These are phyloP conservation scores for Mylabris sibirica DNA, from an alignment of 2,888 invertebrate species.

Conservation along the genomic window DNA sequence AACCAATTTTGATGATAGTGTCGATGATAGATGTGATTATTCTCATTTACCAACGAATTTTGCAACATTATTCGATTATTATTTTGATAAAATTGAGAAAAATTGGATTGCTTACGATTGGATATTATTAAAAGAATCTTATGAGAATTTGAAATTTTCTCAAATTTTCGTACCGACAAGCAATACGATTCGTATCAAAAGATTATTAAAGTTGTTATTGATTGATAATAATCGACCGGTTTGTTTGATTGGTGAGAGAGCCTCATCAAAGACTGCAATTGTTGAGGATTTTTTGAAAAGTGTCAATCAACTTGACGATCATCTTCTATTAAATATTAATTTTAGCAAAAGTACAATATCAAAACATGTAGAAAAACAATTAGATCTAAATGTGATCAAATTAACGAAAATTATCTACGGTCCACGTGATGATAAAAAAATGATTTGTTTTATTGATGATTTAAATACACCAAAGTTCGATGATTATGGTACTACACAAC, in stretches of 20 bases:
- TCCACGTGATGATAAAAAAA: conserved; percentile 87
- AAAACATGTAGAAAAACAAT: conserved; percentile 85
- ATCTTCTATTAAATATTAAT: conserved; percentile 84
- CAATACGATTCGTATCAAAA: conserved; percentile 83
- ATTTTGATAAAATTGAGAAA: conserved; percentile 70
- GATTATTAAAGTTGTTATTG: conserved; percentile 81
- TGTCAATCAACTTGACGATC: conserved; percentile 71
- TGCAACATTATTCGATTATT: conserved; percentile 83
- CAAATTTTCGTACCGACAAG: conserved; percentile 90
- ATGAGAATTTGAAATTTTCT: conserved; percentile 76
- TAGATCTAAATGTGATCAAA: conserved; percentile 89
- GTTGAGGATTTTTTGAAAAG: conserved; percentile 81
- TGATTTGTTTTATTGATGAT: conserved; percentile 91
- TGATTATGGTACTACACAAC: conserved; percentile 91
- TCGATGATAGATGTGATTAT: conserved; percentile 70
- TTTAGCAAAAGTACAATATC: conserved; percentile 93
- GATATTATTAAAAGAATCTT: conserved; percentile 71
- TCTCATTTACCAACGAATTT: conserved; percentile 78
- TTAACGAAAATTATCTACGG: conserved; percentile 90
- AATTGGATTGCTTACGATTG: conserved; percentile 88
- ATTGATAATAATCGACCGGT: conserved; percentile 79
- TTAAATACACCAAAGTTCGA: conserved; percentile 94
- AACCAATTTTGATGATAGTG: conserved; percentile 72
- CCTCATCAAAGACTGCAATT: conserved; percentile 92
- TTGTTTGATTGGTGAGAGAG: conserved; percentile 87